Percentiles rank a stretch among this genome's conserved stretches.
Conservation (phyloP, 2,888 invertebrate species). For the Chirona hameri region DNA sequence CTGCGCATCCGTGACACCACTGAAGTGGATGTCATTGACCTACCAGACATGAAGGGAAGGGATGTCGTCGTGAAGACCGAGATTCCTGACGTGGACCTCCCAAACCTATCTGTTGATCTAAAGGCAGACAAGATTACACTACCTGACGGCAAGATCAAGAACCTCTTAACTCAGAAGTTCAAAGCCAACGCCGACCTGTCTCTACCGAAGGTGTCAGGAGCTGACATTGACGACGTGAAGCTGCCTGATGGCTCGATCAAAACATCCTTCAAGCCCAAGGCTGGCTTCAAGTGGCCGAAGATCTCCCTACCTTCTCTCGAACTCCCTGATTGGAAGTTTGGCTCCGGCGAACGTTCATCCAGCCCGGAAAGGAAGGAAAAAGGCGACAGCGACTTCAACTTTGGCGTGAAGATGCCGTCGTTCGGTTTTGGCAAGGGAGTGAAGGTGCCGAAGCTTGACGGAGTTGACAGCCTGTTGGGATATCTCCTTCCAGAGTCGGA, state of each 20-base stretch:
- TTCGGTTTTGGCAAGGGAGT: background rate
- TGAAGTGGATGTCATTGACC: background rate
- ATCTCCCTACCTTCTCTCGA: background rate
- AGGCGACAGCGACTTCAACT: background rate
- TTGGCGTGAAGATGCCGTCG: background rate
- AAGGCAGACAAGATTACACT: background rate
- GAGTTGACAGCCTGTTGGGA: background rate
- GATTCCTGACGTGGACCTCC: background rate
- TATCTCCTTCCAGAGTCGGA: background rate
- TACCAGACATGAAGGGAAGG: background rate
- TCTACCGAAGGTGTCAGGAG: background rate
- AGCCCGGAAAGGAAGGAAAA: background rate
- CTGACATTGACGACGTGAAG: background rate
- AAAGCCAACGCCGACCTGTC: background rate
- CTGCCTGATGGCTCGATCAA: background rate
- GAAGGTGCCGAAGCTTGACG: background rate
- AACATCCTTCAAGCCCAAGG: background rate
- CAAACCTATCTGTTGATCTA: background rate
- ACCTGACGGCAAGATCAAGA: background rate
- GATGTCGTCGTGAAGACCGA: background rate
- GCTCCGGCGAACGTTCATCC: background rate
- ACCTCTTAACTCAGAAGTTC: background rate
- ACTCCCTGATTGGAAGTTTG: background rate
- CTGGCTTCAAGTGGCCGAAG: background rate
- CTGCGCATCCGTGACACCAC: background rate